Conservation (phyloP, 2,113 vertebrate species). For the Aspidoscelis tigris region DNA sequence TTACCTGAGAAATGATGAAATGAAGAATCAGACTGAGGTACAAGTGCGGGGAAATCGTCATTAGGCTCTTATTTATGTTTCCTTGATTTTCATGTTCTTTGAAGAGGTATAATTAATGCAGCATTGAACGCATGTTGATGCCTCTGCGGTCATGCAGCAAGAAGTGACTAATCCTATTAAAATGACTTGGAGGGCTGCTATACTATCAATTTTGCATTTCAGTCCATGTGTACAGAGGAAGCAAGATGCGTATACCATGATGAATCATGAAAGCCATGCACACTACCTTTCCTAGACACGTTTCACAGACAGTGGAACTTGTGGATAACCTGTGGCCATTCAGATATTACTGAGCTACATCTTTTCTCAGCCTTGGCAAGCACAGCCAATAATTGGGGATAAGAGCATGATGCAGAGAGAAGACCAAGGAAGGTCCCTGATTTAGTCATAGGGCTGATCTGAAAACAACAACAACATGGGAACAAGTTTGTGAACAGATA, state of each 20-base stretch:
- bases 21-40: background rate
- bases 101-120: constrained; percentile 37
- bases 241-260: background rate
- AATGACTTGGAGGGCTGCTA: background rate
- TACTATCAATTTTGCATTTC: background rate
- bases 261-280: background rate
- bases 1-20: constrained; percentile 3
- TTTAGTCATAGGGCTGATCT: too few relatives aligned
- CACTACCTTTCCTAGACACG: background rate
- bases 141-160: constrained; percentile 36
- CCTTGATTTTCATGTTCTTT: constrained; percentile 47
- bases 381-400: too few relatives aligned
- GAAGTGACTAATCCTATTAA: constrained; percentile 7
- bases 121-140: constrained; percentile 32
- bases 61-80: constrained; percentile 37
- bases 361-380: too few relatives aligned
- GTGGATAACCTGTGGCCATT: too few relatives aligned
- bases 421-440: too few relatives aligned
- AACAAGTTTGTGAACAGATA: too few relatives aligned
- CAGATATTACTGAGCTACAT: too few relatives aligned
- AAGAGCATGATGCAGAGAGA: too few relatives aligned
- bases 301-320: too few relatives aligned
- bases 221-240: background rate
- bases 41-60: constrained; percentile 34
- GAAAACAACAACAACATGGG: too few relatives aligned